These are phyloP conservation scores for Microcaecilia unicolor DNA, from an alignment of 2,797 vertebrate genomes.

Conservation along the genomic window DNA sequence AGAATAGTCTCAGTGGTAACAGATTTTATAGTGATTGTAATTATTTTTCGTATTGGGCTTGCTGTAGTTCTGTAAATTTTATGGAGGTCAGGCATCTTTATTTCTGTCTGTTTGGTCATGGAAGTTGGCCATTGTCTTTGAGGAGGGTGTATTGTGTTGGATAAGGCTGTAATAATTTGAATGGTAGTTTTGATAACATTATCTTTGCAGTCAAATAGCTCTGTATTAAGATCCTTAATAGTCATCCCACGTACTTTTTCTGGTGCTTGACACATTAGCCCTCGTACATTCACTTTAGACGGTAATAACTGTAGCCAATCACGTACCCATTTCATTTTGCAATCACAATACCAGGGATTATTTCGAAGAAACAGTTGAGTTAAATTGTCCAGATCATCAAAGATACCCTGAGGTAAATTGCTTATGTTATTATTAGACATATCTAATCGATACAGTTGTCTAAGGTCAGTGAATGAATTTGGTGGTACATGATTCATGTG, in stretches of 20 bases:
- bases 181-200: slow-evolving; percentile 58
- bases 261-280: slow-evolving; percentile 97
- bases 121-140: slow-evolving; percentile 82
- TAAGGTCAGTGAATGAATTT: slow-evolving; percentile 87
- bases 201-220: slow-evolving; percentile 86
- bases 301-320: slow-evolving; percentile 91
- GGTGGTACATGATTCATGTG: slow-evolving; percentile 89
- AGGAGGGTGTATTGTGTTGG: slow-evolving; percentile 71
- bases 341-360: slow-evolving; percentile 97
- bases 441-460: slow-evolving; percentile 92
- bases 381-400: slow-evolving; percentile 96
- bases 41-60: slow-evolving; percentile 78
- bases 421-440: slow-evolving; percentile 96
- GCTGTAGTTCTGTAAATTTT: slow-evolving; percentile 84
- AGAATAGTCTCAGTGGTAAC: slow-evolving; percentile 86
- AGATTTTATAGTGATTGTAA: slow-evolving; percentile 91
- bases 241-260: slow-evolving; percentile 98
- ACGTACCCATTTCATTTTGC: slow-evolving; percentile 97
- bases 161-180: slow-evolving; percentile 74
- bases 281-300: slow-evolving; percentile 89
- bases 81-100: slow-evolving; percentile 70
- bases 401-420: slow-evolving; percentile 91
- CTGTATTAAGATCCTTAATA: slow-evolving; percentile 88
- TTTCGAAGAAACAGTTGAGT: slow-evolving; percentile 93
- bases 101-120: slow-evolving; percentile 81